Percentiles rank a stretch among this genome's conserved stretches.
phyloP scores from a whole-genome alignment of 2,797 vertebrate genomes.

The Eleutherodactylus coqui region DNA sequence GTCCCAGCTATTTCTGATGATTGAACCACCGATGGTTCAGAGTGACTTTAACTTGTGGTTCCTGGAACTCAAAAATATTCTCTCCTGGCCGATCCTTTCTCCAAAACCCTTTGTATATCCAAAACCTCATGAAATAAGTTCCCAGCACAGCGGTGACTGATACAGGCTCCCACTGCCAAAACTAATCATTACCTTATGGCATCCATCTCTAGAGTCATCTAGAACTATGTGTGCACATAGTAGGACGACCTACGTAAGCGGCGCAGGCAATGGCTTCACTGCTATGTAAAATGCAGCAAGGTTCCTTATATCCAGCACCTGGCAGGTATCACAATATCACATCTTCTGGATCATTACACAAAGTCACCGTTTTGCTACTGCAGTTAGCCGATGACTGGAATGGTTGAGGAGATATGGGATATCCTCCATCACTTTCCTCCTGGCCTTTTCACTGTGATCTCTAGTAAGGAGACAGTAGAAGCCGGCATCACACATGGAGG shows the following conservation, averaged over 20 bases:
- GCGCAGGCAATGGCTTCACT: neutral
- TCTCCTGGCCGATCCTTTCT: neutral
- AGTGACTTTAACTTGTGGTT: slow-evolving; percentile 27
- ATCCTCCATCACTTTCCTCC: neutral
- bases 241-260: neutral
- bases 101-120: slow-evolving; percentile 26
- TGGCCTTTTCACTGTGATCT: neutral
- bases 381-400: neutral
- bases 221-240: neutral
- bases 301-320: neutral
- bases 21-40: neutral
- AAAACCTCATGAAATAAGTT: slow-evolving; percentile 16
- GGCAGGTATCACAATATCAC: neutral
- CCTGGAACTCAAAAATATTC: slow-evolving; percentile 25
- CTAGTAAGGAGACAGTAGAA: neutral
- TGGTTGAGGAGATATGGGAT: neutral
- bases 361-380: neutral
- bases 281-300: neutral
- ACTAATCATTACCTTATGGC: slow-evolving; percentile 21
- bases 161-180: neutral
- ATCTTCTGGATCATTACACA: neutral
- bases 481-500: slow-evolving; percentile 20
- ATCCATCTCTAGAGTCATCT: neutral
- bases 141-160: slow-evolving; percentile 29
- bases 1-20: neutral